Percentiles rank a stretch among this genome's conserved stretches.
These are phyloP conservation scores for Dromococcyx pavoninus DNA, from an alignment of 2,797 vertebrate genomes.

Conservation along the genomic window DNA sequence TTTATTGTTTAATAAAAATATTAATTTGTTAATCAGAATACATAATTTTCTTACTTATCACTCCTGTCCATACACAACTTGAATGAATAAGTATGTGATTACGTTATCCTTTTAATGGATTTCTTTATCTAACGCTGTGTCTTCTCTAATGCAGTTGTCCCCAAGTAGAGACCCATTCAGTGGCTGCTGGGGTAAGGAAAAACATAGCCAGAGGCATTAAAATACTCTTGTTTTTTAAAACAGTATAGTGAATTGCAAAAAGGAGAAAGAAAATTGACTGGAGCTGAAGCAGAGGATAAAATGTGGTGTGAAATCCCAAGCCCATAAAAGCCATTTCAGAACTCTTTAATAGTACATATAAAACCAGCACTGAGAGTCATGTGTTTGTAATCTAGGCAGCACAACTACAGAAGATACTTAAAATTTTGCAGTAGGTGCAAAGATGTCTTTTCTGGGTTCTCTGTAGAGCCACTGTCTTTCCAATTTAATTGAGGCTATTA, in stretches of 20 bases:
- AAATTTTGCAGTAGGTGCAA: neutral
- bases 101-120: neutral
- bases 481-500: neutral
- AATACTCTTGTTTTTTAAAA: neutral
- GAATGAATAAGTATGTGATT: conserved; percentile 12
- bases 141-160: neutral
- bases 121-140: conserved; percentile 6
- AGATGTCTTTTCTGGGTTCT: neutral
- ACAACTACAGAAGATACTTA: neutral
- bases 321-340: neutral
- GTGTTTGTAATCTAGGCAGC: neutral
- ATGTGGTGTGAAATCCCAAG: neutral
- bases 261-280: neutral
- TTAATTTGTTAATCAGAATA: conserved; percentile 38
- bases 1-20: conserved; percentile 61
- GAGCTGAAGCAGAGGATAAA: neutral
- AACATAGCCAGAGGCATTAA: neutral
- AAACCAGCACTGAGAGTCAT: neutral
- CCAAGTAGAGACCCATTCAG: neutral
- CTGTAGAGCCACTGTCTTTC: neutral
- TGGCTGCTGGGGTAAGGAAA: neutral
- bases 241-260: neutral
- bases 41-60: conserved; percentile 43
- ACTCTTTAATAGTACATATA: neutral
- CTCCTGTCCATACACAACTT: conserved; percentile 27